Evolutionary conservation across 35 echinoderm and acorn worm genomes (phyloP), one percentile per base, ranked within the genome.

Genomic region (Ophioderma brevispina): DNA sequence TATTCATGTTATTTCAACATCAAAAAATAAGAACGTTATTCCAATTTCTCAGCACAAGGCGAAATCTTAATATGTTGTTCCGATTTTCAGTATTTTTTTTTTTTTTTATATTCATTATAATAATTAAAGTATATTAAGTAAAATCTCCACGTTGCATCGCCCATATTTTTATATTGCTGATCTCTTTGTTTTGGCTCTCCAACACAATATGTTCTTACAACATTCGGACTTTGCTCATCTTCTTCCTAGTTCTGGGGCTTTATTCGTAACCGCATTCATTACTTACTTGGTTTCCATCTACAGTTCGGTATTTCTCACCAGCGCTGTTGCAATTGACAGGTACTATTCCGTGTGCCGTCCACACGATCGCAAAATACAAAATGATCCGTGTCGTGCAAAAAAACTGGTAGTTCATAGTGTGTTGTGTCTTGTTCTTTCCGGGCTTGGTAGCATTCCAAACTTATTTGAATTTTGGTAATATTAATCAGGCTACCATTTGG

Each of bases 271-370:
- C 49, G 36, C 64, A 64, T 21, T 33, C 35, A 19, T 88, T 77
- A 75, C 77, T 18, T 49, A 33, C 32, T 76, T 33, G 11, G 59
- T 82, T 35, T 43, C 70, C 0, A 52, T 87, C 0, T 43, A 76
- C 30, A 64, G 14, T 40, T 87, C 87, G 3, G 33, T 82, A 33
- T 76, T 88, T 39, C 31, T 93, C 0, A 93, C 86, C 0, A 39
- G 37, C 8, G 80, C 85, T 31, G 82, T 93, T 36, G 86, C 79
- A 17, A 38, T 93, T 0, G 92, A 93, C 36, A 78, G 92, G 5
- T 93, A 84, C 40, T 76, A 75, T 30, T 87, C 79, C 1, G 76
- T 93, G 15, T 93, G 92, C 39, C 86, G 85, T 31, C 92, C 92
- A 30, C 63, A 82, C 1, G 33, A 84, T 0, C 80, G 85, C 0